Percentiles rank a stretch among this genome's conserved stretches.
Evolutionary conservation across 1,140 invertebrate genomes (phyloP).

Genomic region (Coenobita brevimanus): DNA sequence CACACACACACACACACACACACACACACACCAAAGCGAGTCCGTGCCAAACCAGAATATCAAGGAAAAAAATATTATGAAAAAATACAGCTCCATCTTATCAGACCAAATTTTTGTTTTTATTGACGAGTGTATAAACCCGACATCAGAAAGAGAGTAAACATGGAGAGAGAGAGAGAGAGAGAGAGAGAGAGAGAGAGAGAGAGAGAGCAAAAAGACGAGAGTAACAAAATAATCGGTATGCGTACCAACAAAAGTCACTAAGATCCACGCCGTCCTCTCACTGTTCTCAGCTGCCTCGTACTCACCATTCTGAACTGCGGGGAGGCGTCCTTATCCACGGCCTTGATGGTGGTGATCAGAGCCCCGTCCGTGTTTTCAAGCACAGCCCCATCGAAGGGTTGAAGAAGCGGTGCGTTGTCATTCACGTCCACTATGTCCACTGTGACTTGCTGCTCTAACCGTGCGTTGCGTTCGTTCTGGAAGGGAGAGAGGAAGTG

Average conservation of each 20-base stretch:
- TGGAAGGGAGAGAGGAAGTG: conserved; percentile 1
- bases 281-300: not conserved
- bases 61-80: no score
- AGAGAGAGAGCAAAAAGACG: not conserved
- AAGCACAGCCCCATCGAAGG: conserved; percentile 42
- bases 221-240: no score
- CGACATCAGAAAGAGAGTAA: no score
- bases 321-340: conserved; percentile 46
- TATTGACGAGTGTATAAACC: no score
- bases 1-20: no score
- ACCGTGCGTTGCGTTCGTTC: conserved; percentile 53
- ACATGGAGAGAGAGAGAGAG: no score
- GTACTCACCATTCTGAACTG: conserved; percentile 34
- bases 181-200: not conserved
- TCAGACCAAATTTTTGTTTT: no score
- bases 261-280: no score
- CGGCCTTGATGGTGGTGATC: conserved; percentile 51
- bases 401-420: conserved; percentile 49
- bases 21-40: no score
- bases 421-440: conserved; percentile 54
- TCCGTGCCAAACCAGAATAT: no score
- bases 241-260: no score
- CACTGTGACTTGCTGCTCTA: conserved; percentile 41
- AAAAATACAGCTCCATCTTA: no score
- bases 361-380: conserved; percentile 50